phyloP scores from a whole-genome alignment of 1,140 invertebrate species.

The Galleria mellonella region DNA sequence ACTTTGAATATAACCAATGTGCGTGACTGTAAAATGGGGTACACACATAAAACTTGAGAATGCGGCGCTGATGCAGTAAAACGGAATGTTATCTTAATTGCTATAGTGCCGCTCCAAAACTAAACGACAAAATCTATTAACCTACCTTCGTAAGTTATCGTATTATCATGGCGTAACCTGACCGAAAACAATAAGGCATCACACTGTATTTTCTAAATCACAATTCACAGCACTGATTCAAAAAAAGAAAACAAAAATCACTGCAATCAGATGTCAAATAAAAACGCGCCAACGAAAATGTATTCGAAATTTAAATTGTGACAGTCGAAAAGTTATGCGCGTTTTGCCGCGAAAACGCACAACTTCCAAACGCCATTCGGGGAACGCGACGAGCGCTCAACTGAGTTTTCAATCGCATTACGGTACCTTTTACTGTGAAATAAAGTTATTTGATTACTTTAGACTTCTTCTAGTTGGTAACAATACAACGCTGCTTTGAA shows the following conservation, averaged over 20 bases:
- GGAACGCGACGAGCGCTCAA: constrained; percentile 31
- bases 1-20: too few species aligned
- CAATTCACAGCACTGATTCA: constrained; percentile 3
- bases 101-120: constrained; percentile 8
- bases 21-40: too few species aligned
- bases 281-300: constrained; percentile 1
- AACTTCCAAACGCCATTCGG: constrained; percentile 17
- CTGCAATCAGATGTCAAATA: not conserved
- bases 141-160: constrained; percentile 29
- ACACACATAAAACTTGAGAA: too few species aligned
- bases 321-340: constrained; percentile 18
- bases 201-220: too few species aligned
- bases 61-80: not conserved
- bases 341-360: constrained; percentile 34
- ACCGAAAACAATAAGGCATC: constrained; percentile 11
- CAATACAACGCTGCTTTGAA: not conserved
- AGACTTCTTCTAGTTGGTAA: too few species aligned
- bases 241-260: not conserved
- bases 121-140: constrained; percentile 28
- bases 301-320: constrained; percentile 6
- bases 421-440: not conserved
- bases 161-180: constrained; percentile 12
- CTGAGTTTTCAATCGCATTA: constrained; percentile 16
- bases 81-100: constrained; percentile 32
- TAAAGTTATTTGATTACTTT: not conserved